Evolutionary conservation across 2,888 invertebrate genomes (phyloP), one percentile per base, ranked within the genome.

Genomic region (Panopea generosa): DNA sequence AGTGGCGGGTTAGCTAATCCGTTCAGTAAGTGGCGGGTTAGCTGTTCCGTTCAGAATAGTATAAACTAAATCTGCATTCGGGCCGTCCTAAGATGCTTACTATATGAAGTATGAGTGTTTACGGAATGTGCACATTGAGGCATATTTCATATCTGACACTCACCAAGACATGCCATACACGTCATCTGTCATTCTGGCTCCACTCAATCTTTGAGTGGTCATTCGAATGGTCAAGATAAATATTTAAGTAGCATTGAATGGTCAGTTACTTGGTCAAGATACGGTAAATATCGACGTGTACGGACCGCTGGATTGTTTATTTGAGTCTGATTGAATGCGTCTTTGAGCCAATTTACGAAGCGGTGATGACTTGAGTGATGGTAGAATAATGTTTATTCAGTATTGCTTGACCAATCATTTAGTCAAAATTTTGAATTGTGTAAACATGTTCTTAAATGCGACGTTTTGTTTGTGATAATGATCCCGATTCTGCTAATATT

Each of bases 121-220:
- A 33, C 33, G 11, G 33, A 33, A 33, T 33, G 33, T 33, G 33
- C 33, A 33, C 4, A 33, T 4, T 4, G 11, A 33, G 33, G 33
- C 33, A 33, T 33, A 33, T 33, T 33, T 33, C 33, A 29, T 14
- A 53, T 29, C 50, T 77, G 77, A 77, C 72, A 69, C 68, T 72
- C 69, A 56, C 77, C 77, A 72, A 43, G 50, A 62, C 68, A 69
- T 77, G 77, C 77, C 77, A 77, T 33, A 56, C 77, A 72, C 55
- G 72, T 77, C 77, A 77, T 38, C 69, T 72, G 77, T 69, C 77
- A 73, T 43, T 68, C 72, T 69, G 38, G 53, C 63, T 52, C 45
- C 57, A 57, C 9, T 43, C 49, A 47, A 29, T 57, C 43, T 26
- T 62, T 26, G 56, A 18, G 40, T 65, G 72, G 72, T 69, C 77